Conservation (phyloP, 2,888 invertebrate species). For the Leptopilina myrica region DNA sequence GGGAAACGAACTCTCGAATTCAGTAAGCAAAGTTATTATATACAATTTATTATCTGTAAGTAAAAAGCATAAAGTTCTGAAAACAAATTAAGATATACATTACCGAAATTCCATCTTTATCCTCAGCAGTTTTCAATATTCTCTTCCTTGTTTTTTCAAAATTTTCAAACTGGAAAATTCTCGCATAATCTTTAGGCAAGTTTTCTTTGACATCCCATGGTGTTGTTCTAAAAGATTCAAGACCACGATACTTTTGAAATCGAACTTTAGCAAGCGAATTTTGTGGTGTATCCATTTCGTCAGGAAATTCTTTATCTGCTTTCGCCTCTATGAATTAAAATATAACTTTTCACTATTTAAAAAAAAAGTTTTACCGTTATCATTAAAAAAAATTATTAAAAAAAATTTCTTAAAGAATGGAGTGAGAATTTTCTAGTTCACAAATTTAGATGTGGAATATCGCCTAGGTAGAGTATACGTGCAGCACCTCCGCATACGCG, state of each 20-base stretch:
- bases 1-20: too few relatives aligned
- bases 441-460: too few relatives aligned
- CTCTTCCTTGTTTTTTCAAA: conserved; percentile 91
- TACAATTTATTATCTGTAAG: background rate
- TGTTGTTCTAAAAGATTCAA: conserved; percentile 96
- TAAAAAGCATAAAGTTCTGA: conserved; percentile 5
- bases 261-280: conserved; percentile 89
- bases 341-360: background rate
- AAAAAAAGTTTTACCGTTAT: background rate
- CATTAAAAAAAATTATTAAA: too few relatives aligned
- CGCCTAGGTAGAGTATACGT: too few relatives aligned
- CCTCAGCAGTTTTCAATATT: conserved; percentile 83
- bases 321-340: conserved; percentile 77
- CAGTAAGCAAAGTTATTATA: too few relatives aligned
- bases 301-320: conserved; percentile 92
- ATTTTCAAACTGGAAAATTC: conserved; percentile 96
- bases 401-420: too few relatives aligned
- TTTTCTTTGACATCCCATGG: conserved; percentile 98
- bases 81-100: conserved; percentile 53
- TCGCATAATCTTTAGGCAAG: conserved; percentile 92
- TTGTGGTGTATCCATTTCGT: conserved; percentile 97
- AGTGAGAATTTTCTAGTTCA: too few relatives aligned
- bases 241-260: conserved; percentile 95
- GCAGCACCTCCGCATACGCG: too few relatives aligned
- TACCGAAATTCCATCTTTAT: conserved; percentile 81